Evolutionary conservation across 92 coral and sea anemone genomes (phyloP).

Genomic region (Epizoanthus rinbou): DNA sequence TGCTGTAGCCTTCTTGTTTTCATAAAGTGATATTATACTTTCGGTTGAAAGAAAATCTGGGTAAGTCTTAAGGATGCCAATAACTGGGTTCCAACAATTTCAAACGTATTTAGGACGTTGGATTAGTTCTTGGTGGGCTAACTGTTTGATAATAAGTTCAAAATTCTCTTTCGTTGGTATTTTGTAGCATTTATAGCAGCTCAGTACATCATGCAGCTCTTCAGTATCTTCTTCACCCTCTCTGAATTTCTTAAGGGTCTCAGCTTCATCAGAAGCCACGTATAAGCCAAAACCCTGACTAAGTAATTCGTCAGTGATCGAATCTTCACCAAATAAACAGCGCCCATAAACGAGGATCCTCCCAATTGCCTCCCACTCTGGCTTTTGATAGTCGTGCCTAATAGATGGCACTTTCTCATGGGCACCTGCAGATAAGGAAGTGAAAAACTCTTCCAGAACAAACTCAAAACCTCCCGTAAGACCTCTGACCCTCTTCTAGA

Average conservation of each 20-base stretch:
- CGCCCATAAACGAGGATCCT: slow-evolving; percentile 42
- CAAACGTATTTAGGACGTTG: slow-evolving; percentile 44
- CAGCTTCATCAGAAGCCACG: slow-evolving; percentile 24
- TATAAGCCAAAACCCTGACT: slow-evolving; percentile 4
- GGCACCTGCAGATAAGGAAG: slow-evolving; percentile 37
- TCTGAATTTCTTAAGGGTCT: slow-evolving; percentile 6
- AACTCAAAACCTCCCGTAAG: slow-evolving; percentile 28
- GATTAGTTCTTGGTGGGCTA: slow-evolving; percentile 41
- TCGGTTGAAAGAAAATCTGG: background rate
- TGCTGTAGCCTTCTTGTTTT: too few species aligned
- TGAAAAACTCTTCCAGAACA: slow-evolving; percentile 42
- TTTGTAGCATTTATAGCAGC: slow-evolving; percentile 42
- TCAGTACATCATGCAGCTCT: slow-evolving; percentile 34
- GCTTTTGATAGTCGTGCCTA: slow-evolving; percentile 36
- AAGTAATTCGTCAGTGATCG: background rate
- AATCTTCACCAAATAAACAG: slow-evolving; percentile 18
- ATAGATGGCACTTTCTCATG: slow-evolving; percentile 44
- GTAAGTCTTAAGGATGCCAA: background rate
- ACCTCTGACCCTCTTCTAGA: slow-evolving; percentile 36
- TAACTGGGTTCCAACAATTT: slow-evolving; percentile 34
- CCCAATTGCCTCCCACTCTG: slow-evolving; percentile 47
- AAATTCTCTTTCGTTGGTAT: slow-evolving; percentile 25
- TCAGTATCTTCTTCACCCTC: slow-evolving; percentile 27
- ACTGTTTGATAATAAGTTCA: slow-evolving; percentile 10
- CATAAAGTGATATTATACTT: background rate